These are phyloP conservation scores for Gymnogyps californianus DNA, from an alignment of 2,113 vertebrate genomes.

Conservation along the genomic window DNA sequence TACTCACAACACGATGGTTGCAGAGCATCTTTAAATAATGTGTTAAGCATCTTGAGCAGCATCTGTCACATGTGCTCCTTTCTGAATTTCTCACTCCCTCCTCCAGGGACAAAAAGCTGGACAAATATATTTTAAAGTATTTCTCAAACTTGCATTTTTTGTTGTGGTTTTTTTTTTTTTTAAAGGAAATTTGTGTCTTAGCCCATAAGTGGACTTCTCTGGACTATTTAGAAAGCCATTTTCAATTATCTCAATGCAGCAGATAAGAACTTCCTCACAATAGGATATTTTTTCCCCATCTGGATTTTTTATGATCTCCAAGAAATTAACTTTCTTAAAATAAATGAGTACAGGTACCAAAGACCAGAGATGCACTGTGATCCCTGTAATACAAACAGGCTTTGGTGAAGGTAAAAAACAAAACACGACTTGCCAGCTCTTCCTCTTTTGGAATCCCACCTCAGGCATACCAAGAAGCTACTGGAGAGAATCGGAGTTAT, in stretches of 20 bases:
- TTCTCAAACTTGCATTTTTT: background rate
- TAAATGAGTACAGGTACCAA: background rate
- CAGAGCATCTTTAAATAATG: slow-evolving; percentile 22
- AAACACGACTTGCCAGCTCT: background rate
- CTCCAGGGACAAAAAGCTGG: slow-evolving; percentile 11
- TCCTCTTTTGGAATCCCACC: background rate
- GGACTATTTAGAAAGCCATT: background rate
- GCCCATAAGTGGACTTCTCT: background rate
- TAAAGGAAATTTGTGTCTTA: background rate
- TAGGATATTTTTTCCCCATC: background rate
- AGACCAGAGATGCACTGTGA: background rate
- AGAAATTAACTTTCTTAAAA: background rate
- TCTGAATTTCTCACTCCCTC: slow-evolving; percentile 24
- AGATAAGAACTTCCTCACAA: background rate
- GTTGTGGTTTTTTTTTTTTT: background rate
- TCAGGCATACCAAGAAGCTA: slow-evolving; percentile 47
- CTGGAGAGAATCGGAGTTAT: slow-evolving; percentile 47
- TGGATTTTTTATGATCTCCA: background rate
- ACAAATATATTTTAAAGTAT: background rate
- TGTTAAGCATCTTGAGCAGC: slow-evolving; percentile 31
- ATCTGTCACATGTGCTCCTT: slow-evolving; percentile 28
- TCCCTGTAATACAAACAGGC: background rate
- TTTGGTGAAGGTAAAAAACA: background rate
- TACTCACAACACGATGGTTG: background rate
- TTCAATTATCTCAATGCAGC: background rate